Percentiles rank a stretch among this genome's conserved stretches.
These are phyloP conservation scores for Bubo scandiacus DNA, from an alignment of 2,113 vertebrate genomes.

Conservation along the genomic window DNA sequence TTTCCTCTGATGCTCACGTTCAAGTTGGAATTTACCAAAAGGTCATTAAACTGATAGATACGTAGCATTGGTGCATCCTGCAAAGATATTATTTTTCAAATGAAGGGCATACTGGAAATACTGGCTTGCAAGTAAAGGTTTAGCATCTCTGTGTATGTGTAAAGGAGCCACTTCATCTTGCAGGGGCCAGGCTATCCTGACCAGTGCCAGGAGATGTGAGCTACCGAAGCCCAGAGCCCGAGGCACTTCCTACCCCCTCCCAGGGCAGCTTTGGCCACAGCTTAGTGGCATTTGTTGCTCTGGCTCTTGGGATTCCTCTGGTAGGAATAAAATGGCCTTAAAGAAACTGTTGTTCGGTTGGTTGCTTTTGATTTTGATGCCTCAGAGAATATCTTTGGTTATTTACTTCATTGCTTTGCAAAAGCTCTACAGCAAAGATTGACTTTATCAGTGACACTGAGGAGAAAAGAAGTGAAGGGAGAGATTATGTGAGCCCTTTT, in stretches of 20 bases:
- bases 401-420: not conserved
- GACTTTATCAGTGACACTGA: slow-evolving; percentile 5
- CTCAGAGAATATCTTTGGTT: not conserved
- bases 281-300: not conserved
- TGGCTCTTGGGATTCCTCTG: not conserved
- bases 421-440: not conserved
- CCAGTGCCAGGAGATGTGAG: too few species aligned
- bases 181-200: not conserved
- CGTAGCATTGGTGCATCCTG: not conserved
- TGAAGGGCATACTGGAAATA: not conserved
- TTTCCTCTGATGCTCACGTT: not conserved
- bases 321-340: not conserved
- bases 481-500: slow-evolving; percentile 9
- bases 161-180: not conserved
- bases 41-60: not conserved
- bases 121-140: not conserved
- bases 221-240: not conserved
- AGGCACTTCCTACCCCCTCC: not conserved
- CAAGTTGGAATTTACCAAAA: not conserved
- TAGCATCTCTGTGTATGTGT: not conserved
- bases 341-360: not conserved
- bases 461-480: slow-evolving; percentile 4
- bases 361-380: not conserved
- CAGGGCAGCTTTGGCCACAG: not conserved
- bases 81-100: not conserved